Evolutionary conservation across 2,113 vertebrate species (phyloP).

Genomic region (Gymnogyps californianus): DNA sequence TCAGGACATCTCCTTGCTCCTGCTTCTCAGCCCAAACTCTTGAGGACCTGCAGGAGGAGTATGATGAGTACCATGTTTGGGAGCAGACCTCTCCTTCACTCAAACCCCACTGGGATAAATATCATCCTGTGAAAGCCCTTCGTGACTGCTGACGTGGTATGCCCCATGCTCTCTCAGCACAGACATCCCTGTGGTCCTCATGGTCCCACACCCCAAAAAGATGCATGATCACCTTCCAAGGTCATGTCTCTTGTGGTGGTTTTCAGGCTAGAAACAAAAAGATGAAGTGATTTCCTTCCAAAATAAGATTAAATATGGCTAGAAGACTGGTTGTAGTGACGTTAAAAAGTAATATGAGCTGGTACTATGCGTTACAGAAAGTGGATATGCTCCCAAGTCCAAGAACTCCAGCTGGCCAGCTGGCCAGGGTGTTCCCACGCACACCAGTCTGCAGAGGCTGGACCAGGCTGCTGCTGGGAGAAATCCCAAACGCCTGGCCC

Average conservation of each 20-base stretch:
- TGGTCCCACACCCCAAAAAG: neutral
- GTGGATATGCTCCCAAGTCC: neutral
- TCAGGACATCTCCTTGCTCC: neutral
- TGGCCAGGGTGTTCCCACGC: neutral
- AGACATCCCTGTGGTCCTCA: neutral
- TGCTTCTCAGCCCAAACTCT: neutral
- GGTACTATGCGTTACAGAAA: neutral
- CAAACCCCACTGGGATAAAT: neutral
- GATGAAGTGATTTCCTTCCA: neutral
- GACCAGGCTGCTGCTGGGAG: neutral
- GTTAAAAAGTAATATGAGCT: neutral
- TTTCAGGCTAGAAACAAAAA: neutral
- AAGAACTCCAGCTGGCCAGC: neutral
- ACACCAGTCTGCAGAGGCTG: neutral
- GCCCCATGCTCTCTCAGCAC: neutral
- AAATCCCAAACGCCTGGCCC: neutral
- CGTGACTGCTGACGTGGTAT: neutral
- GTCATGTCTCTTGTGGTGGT: neutral
- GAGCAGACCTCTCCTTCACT: neutral
- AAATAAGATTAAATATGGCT: neutral
- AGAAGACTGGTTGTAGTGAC: neutral
- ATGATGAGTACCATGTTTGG: neutral
- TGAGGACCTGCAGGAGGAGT: neutral
- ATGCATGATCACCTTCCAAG: neutral
- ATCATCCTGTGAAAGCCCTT: neutral